These are phyloP conservation scores for Carapus acus DNA, from an alignment of 2,797 vertebrate species.

Conservation along the genomic window DNA sequence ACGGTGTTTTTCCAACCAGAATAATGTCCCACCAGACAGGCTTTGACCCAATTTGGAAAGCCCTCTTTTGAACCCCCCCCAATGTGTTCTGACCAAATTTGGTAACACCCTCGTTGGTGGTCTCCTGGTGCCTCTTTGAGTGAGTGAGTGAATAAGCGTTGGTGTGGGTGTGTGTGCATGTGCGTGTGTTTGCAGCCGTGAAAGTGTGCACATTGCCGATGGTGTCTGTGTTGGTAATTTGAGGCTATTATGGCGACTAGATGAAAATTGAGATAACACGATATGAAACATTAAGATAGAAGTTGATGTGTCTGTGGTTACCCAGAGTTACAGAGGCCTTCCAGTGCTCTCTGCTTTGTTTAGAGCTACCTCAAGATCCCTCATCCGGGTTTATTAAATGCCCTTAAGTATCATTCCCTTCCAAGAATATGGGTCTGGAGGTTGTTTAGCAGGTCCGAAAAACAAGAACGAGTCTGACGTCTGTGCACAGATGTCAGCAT, in stretches of 20 bases:
- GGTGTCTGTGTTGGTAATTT: conserved; percentile 49
- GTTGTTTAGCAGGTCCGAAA: conserved; percentile 36
- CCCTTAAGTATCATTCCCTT: conserved; percentile 48
- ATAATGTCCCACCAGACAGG: conserved; percentile 57
- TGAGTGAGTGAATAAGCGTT: conserved; percentile 26
- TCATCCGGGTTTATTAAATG: conserved; percentile 56
- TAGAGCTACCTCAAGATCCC: conserved; percentile 47
- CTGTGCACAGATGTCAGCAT: conserved; percentile 27
- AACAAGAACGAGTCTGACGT: conserved; percentile 48
- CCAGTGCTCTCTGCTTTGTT: conserved; percentile 36
- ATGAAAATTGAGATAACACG: conserved; percentile 63
- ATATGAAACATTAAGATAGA: conserved; percentile 61
- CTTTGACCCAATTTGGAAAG: conserved; percentile 62
- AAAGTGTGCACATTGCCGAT: conserved; percentile 15
- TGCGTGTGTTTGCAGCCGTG: conserved; percentile 11
- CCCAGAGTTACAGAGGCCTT: conserved; percentile 40
- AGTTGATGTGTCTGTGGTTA: conserved; percentile 23
- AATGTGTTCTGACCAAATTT: conserved; percentile 64
- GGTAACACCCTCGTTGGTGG: conserved; percentile 67
- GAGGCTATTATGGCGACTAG: conserved; percentile 47
- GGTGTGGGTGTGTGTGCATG: conserved; percentile 2
- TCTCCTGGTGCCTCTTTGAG: conserved; percentile 57
- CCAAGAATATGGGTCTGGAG: conserved; percentile 53
- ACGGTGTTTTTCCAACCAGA: conserved; percentile 60
- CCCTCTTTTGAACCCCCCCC: conserved; percentile 48